Evolutionary conservation across 2,888 invertebrate species (phyloP), one percentile per base, ranked within the genome.

Genomic region (Lacanobia wlatinum): DNA sequence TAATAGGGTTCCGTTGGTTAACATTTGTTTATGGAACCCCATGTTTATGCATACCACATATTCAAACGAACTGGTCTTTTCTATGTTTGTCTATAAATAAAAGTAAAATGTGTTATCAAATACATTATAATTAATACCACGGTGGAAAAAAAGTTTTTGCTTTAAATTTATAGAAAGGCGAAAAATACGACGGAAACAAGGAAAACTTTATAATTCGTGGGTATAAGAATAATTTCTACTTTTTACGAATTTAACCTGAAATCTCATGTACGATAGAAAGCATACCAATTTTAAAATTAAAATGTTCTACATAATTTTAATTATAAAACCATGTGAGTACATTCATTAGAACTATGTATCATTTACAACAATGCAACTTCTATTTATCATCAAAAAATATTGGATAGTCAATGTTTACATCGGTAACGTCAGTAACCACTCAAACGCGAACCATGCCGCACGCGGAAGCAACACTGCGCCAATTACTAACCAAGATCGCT

Each of bases 401-500:
- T 23, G 40, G 21, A 59, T 12, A 8, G 21, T 21, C 21, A 46
- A 14, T 21, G n/a, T n/a, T n/a, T n/a, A 34, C 34, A 5, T 34
- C 34, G 4, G 34, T 16, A 18, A 23, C 40, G 16, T 23, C 56
- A 78, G 80, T 70, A 46, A 18, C 0, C 8, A n/a, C 2, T 34
- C 5, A 52, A 12, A 28, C 23, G 12, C 14, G 56, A 61, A 80
- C 53, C 48, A 80, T 80, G 82, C 61, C 70, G 40, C 55, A 56
- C 61, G 23, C 8, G 23, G 61, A 77, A 48, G 48, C 64, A 34
- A 14, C 46, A 5, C 46, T 81, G 18, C 67, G 61, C 0, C 21
- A 58, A 10, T 55, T 71, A 34, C 6, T 77, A 16, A 52, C 65
- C 50, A 70, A 74, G 62, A 74, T 83, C 28, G 84, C 82, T 18